phyloP scores from a whole-genome alignment of 1,140 invertebrate genomes.

The Pseudomyrmex pallidus region DNA sequence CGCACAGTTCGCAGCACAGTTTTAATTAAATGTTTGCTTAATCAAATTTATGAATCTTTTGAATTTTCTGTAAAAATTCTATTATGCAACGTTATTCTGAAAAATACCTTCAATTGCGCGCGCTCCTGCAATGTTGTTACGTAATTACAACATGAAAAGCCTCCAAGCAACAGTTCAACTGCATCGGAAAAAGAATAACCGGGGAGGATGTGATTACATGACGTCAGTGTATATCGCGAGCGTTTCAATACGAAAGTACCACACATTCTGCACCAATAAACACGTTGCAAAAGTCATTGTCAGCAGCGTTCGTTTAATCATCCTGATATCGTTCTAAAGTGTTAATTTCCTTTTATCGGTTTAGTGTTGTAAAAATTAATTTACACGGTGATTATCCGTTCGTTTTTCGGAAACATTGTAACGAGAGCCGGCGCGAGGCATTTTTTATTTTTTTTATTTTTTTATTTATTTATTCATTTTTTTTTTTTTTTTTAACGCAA shows the following conservation, averaged over 20 bases:
- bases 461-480: too few species aligned
- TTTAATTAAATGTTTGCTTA: constrained; percentile 19
- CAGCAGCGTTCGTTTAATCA: not conserved
- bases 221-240: constrained; percentile 14
- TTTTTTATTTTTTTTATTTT: not conserved
- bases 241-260: constrained; percentile 17
- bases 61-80: constrained; percentile 11
- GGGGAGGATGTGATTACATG: not conserved
- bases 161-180: constrained; percentile 29
- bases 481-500: not conserved
- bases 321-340: not conserved
- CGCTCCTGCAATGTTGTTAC: constrained; percentile 4
- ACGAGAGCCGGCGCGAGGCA: not conserved
- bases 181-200: constrained; percentile 42
- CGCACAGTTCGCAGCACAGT: not conserved
- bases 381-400: constrained; percentile 17
- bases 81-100: constrained; percentile 8
- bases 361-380: constrained; percentile 2
- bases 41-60: constrained; percentile 7
- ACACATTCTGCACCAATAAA: constrained; percentile 3
- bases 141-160: constrained; percentile 42
- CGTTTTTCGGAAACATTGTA: not conserved
- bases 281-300: not conserved
- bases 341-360: not conserved
- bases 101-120: constrained; percentile 18